These are phyloP conservation scores for Heptranchias perlo DNA, from an alignment of 2,113 vertebrate species.

Conservation along the genomic window DNA sequence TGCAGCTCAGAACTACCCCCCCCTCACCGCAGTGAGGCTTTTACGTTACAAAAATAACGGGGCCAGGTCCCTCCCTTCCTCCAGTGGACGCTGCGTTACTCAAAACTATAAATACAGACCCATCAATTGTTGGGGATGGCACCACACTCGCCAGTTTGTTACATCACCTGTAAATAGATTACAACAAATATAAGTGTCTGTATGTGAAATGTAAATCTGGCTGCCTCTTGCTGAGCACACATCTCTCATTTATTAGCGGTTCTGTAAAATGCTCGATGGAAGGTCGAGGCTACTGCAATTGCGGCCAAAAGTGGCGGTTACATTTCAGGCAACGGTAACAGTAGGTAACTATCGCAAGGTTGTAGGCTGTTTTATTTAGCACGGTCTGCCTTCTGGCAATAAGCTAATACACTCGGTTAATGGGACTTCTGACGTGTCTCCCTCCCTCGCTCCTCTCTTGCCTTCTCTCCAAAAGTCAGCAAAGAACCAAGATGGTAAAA, in stretches of 20 bases:
- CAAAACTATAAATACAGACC: not conserved
- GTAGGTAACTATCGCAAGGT: not conserved
- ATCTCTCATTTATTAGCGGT: too few species aligned
- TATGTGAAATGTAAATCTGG: not conserved
- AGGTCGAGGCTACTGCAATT: not conserved
- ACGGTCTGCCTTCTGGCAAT: not conserved
- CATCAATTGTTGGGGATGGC: not conserved
- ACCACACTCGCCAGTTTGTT: not conserved
- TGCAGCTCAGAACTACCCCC: not conserved
- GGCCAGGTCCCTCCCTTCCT: not conserved
- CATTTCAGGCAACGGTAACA: not conserved
- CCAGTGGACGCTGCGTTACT: not conserved
- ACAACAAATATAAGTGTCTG: not conserved
- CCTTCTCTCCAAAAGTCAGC: not conserved
- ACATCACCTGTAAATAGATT: not conserved
- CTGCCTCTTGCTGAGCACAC: not conserved
- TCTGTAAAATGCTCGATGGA: too few species aligned
- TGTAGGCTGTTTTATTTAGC: not conserved
- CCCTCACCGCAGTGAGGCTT: too few species aligned
- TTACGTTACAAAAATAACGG: not conserved
- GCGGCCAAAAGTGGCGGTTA: not conserved
- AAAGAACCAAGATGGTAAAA: not conserved
- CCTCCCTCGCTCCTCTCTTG: too few species aligned
- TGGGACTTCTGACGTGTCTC: too few species aligned
- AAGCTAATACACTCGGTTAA: not conserved